Evolutionary conservation across 2,113 vertebrate species (phyloP).

Genomic region (Ciconia boyciana): DNA sequence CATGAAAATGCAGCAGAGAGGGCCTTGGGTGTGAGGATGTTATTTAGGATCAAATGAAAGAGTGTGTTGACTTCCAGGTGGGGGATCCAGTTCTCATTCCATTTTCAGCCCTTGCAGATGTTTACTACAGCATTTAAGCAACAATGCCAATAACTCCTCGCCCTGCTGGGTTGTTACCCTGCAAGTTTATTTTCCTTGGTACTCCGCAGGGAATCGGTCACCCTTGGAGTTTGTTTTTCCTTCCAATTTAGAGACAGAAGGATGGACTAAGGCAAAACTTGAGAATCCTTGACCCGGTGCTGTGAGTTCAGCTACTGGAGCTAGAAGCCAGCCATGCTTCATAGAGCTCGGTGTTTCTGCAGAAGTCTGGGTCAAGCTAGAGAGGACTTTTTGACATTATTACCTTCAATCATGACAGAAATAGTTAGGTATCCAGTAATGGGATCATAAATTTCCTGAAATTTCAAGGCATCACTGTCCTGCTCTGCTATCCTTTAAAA

Average conservation of each 20-base stretch:
- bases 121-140: neutral
- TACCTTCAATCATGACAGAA: neutral
- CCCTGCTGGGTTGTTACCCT: neutral
- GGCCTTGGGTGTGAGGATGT: neutral
- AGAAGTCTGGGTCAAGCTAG: neutral
- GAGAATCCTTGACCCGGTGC: conserved; percentile 9
- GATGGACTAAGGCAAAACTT: neutral
- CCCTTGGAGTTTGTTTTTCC: conserved; percentile 28
- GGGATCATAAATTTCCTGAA: conserved; percentile 28
- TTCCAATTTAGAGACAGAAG: neutral
- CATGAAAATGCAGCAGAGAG: neutral
- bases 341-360: neutral
- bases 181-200: conserved; percentile 29
- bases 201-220: neutral
- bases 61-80: neutral
- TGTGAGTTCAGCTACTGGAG: conserved; percentile 28
- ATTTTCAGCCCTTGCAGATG: neutral
- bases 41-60: neutral
- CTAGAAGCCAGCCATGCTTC: conserved; percentile 6
- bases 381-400: neutral
- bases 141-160: neutral
- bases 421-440: neutral
- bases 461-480: neutral
- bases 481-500: neutral
- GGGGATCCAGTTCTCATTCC: neutral